Evolutionary conservation across 2,888 invertebrate genomes (phyloP).

Genomic region (Gortyna flavago): DNA sequence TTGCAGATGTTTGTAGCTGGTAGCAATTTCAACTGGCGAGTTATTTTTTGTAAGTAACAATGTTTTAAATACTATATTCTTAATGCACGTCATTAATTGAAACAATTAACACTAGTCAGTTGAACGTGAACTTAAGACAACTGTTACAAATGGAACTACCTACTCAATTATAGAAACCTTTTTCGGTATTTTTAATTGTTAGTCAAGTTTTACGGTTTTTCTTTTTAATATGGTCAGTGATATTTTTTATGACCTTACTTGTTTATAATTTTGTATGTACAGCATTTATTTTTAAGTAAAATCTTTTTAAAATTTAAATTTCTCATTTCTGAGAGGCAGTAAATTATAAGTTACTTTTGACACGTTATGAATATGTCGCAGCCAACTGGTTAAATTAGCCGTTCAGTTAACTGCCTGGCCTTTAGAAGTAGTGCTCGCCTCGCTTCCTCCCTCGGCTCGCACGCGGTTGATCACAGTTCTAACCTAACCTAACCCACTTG

Average conservation of each 20-base stretch:
- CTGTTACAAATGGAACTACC: constrained; percentile 35
- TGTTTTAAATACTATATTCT: constrained; percentile 45
- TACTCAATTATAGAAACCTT: constrained; percentile 9
- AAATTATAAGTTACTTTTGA: neutral
- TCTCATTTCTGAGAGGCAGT: neutral
- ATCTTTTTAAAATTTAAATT: neutral
- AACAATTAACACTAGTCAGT: constrained; percentile 42
- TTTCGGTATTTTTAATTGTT: constrained; percentile 23
- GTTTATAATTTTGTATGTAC: neutral
- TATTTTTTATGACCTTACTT: neutral
- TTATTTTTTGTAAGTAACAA: constrained; percentile 39
- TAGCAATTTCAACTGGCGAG: constrained; percentile 70
- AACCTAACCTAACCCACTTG: too few species aligned
- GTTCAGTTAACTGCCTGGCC: too few species aligned
- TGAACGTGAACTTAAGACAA: constrained; percentile 12
- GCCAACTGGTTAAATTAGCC: too few species aligned
- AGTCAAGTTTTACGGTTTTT: neutral
- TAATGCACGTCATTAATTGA: constrained; percentile 33
- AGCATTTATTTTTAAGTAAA: neutral
- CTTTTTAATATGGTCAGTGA: neutral
- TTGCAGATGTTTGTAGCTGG: constrained; percentile 73
- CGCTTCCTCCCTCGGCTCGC: too few species aligned
- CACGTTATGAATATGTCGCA: neutral
- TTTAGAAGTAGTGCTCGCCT: too few species aligned
- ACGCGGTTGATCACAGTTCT: too few species aligned